Base-by-base conservation (phyloP, 2,888 invertebrate genomes). In the Scaptodrosophila latifasciaeformis region DNA sequence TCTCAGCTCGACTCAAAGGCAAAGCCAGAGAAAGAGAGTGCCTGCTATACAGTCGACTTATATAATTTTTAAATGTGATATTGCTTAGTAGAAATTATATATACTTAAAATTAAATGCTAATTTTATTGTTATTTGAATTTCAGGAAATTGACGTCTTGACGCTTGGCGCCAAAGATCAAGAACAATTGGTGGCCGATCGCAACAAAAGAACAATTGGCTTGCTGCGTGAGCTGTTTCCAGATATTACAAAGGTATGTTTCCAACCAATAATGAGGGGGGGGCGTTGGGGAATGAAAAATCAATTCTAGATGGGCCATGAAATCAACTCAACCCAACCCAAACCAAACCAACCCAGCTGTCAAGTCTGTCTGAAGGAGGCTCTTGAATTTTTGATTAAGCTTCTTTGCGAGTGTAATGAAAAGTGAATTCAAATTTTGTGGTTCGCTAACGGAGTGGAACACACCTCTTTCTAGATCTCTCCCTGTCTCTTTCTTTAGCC, bases 181-280 rank as follows among this genome's bases (percentile, higher is more conserved):
- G 90, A 91, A 83, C 90, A 90, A 83, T 86, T 90, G 66, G 81
- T 83, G 58, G 90, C 90, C 83, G 90, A 91, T 69, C 89, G 93
- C 79, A 92, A 91, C 87, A 93, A 93, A 87, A 89, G 93, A 82
- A 93, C 93, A 69, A 92, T 93, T 81, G 93, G 93, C 74, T 89
- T 92, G 80, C 89, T 93, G 67, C 89, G 93, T 54, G 91, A 92
- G 81, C 88, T 92, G 55, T 93, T 93, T 87, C 93, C 93, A 31
- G 89, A 90, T 52, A 88, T 92, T 70, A 91, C 93, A 62, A 91
- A 93, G 92, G 93, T 93, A 90, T 66, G 79, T 52, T n/a, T n/a
- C n/a, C n/a, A n/a, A n/a, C n/a, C n/a, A n/a, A n/a, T n/a, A n/a
- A n/a, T n/a, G n/a, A n/a, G n/a, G n/a, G n/a, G n/a, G n/a, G n/a